These are phyloP conservation scores for Actinia equina DNA, from an alignment of 64 coral and sea anemone species.

Conservation along the genomic window DNA sequence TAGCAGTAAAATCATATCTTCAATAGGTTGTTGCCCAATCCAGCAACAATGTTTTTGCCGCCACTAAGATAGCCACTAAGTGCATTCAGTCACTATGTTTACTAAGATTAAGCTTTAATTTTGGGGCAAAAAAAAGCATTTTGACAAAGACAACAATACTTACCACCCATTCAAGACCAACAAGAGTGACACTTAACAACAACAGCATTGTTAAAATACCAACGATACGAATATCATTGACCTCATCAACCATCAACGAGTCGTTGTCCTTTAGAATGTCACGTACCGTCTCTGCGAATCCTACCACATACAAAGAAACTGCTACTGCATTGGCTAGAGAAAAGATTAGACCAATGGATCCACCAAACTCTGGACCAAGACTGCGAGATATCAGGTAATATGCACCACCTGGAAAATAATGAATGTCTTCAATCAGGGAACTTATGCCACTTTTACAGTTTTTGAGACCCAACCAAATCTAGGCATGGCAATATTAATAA, in stretches of 20 bases:
- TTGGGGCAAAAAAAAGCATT: neutral
- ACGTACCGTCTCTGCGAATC: conserved; percentile 92
- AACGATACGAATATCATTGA: conserved; percentile 94
- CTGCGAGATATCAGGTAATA: conserved; percentile 98
- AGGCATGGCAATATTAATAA: too few species aligned
- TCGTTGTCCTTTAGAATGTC: conserved; percentile 75
- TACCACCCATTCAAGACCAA: conserved; percentile 95
- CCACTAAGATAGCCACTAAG: too few species aligned
- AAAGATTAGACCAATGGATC: conserved; percentile 96
- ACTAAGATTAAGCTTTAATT: too few species aligned
- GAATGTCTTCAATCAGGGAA: neutral
- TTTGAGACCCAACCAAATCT: too few species aligned
- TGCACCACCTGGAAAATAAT: conserved; percentile 73
- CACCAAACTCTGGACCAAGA: conserved; percentile 98
- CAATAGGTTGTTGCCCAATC: too few species aligned
- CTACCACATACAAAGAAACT: conserved; percentile 94
- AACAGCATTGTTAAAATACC: conserved; percentile 77
- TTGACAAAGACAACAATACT: neutral
- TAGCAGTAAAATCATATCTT: too few species aligned
- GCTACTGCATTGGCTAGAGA: conserved; percentile 97
- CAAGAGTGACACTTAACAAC: conserved; percentile 73
- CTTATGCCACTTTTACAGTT: too few species aligned
- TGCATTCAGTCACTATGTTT: too few species aligned
- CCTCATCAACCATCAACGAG: conserved; percentile 81
- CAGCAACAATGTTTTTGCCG: too few species aligned